Percentiles rank a stretch among this genome's conserved stretches.
These are phyloP conservation scores for Parazoanthus atlanticus DNA, from an alignment of 92 coral and sea anemone genomes.

Conservation along the genomic window DNA sequence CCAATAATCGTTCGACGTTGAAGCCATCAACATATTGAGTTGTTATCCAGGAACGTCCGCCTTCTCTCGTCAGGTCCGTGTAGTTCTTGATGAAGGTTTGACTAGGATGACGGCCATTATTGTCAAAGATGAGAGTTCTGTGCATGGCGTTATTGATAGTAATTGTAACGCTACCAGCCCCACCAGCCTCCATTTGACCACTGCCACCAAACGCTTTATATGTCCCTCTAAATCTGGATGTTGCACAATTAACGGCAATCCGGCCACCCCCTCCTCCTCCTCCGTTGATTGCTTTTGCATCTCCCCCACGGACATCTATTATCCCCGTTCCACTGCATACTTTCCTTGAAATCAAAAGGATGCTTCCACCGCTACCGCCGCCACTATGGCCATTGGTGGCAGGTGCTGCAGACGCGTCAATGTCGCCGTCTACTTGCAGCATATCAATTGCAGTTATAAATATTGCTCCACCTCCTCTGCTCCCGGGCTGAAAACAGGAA, in stretches of 20 bases:
- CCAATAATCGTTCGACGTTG: constrained; percentile 53
- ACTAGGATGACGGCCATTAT: constrained; percentile 62
- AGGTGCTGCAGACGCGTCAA: constrained; percentile 71
- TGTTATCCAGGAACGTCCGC: constrained; percentile 69
- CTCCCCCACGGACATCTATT: constrained; percentile 61
- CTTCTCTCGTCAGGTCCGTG: constrained; percentile 55
- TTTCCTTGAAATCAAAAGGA: constrained; percentile 46
- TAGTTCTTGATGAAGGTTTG: constrained; percentile 53
- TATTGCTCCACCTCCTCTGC: constrained; percentile 68
- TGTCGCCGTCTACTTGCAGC: constrained; percentile 65
- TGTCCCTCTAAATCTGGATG: constrained; percentile 56
- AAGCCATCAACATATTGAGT: constrained; percentile 59
- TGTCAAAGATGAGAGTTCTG: constrained; percentile 56
- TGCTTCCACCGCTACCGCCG: constrained; percentile 82
- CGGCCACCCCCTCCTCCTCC: constrained; percentile 89
- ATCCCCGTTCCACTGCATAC: constrained; percentile 64
- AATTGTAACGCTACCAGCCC: constrained; percentile 68
- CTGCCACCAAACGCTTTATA: constrained; percentile 61
- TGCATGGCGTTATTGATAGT: constrained; percentile 45
- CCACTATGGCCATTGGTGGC: constrained; percentile 50
- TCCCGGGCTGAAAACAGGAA: constrained; percentile 63
- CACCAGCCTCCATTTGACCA: constrained; percentile 66
- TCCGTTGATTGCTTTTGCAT: constrained; percentile 50
- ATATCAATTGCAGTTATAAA: constrained; percentile 52
- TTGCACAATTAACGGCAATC: constrained; percentile 52